Evolutionary conservation across 1,140 invertebrate species (phyloP), one percentile per base, ranked within the genome.

Genomic region (Drosophila nigrodunni): DNA sequence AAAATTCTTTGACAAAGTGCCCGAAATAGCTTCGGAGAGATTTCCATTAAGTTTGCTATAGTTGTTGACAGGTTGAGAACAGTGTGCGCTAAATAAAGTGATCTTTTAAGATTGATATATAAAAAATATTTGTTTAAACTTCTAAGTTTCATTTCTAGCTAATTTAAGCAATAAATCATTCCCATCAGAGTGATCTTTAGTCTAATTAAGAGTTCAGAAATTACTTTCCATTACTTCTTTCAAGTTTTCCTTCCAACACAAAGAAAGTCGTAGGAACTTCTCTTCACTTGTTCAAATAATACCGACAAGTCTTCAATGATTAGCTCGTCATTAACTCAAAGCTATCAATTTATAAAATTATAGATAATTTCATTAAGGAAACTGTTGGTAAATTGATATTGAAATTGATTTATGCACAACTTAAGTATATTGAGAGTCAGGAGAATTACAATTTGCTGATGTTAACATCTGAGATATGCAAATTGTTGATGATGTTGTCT

Each of bases 381-480:
- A 41, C 47, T 44, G 46, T 21, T 54, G 54, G 64, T 68, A 30
- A 39, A 70, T 64, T 61, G 44, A 41, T 13, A 54, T 34, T 61
- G 57, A 69, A 66, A 72, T 74, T 74, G 65, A 74, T 74, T 74
- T 74, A 69, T 73, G 41, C 35, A 9, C 39, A 13, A 18, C 41
- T 64, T 43, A 64, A 57, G 34, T 21, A 49, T 50, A 57, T 55
- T 64, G 37, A 46, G 64, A 46, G 64, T 68, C 39, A 50, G 70
- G 37, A 34, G 43, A 73, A 74, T 74, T 55, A 55, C 25, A 47
- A 82, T 78, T 30, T 70, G 60, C 64, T 55, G 58, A 72, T 74
- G 70, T 64, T 60, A 78, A 76, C 80, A 87, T 76, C 65, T 75
- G 78, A 72, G 70, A 80, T 86, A 87, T 86, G 82, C 82, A 86